A percentile compares a stretch with the other conserved stretches of the same genome.
These are phyloP conservation scores for Drusus annulatus DNA, from an alignment of 1,140 invertebrate genomes.

Conservation along the genomic window DNA sequence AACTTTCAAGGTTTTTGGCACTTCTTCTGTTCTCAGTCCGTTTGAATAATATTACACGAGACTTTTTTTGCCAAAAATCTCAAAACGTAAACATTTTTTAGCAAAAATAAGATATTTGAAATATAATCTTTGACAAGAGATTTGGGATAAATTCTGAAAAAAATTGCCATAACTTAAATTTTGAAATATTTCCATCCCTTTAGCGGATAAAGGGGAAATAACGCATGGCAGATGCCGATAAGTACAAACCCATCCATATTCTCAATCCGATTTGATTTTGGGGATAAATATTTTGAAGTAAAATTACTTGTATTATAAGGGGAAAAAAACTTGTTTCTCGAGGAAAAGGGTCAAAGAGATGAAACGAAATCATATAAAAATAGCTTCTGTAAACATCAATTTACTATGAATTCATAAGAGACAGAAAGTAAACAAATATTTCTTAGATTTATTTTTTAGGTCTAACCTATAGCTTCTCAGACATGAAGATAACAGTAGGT, in stretches of 20 bases:
- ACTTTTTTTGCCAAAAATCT: not conserved
- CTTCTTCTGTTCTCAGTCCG: too few species aligned
- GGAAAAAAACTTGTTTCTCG: not conserved
- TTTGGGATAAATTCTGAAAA: conserved; percentile 28
- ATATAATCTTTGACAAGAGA: conserved; percentile 28
- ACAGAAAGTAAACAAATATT: too few species aligned
- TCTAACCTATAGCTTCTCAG: too few species aligned
- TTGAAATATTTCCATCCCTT: conserved; percentile 46
- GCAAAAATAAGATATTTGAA: not conserved
- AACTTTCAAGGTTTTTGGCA: too few species aligned
- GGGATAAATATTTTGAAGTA: not conserved
- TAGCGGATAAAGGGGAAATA: conserved; percentile 48
- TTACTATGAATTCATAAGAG: too few species aligned
- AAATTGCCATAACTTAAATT: conserved; percentile 51
- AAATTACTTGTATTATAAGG: not conserved
- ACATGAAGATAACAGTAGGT: too few species aligned
- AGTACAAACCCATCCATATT: conserved; percentile 27
- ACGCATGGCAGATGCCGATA: conserved; percentile 37
- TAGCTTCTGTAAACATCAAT: too few species aligned
- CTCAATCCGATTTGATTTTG: not conserved
- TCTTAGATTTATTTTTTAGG: too few species aligned
- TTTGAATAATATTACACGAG: not conserved
- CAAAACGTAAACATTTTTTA: conserved; percentile 12
- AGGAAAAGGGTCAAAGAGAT: not conserved
- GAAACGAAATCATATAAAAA: too few species aligned